Evolutionary conservation across 2,113 vertebrate genomes (phyloP), one percentile per base, ranked within the genome.

Genomic region (Percopsis transmontana): DNA sequence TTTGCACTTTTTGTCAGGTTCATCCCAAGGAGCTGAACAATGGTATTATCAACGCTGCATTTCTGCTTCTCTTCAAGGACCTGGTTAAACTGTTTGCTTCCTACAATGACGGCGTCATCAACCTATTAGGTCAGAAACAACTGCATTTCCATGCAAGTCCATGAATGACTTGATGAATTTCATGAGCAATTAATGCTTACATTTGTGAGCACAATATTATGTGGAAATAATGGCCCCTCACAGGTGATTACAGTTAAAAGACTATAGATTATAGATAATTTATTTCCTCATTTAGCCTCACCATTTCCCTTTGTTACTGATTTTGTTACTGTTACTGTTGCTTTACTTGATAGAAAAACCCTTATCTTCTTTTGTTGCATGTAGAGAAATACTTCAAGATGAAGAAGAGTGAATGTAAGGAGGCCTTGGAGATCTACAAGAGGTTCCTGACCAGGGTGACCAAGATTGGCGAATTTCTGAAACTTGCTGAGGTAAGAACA

Each of bases 351-450:
- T 21, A 38, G 38, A 2, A 39, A 40, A n/a, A 11, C 0, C 51
- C 0, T 50, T 62, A 16, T 16, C 19, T 23, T 65, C 27, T 10
- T 47, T 39, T 27, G 13, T 50, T 71, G 71, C 89, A 71, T 83
- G 68, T 42, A 99, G 97, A 99, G 92, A 99, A 98, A 88, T 99
- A 97, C 89, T 99, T 99, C 91, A 98, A 99, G 92, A 98, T 99
- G 97, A 99, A 99, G 91, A 99, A 98, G 86, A 94, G 94, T 45
- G 97, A 99, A 41, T 99, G 97, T 89, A 99, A 99, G 93, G 97
- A 99, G 64, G 95, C 95, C 50, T 88, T 99, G 88, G 97, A 99
- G 92, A 98, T 99, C 91, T 99, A 99, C 88, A 99, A 98, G 86
- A 94, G 95, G 80, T 99, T 99, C 91, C 89, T 99, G 76, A 99